phyloP scores from a whole-genome alignment of 2,888 invertebrate genomes.

The Cinara cedri region DNA sequence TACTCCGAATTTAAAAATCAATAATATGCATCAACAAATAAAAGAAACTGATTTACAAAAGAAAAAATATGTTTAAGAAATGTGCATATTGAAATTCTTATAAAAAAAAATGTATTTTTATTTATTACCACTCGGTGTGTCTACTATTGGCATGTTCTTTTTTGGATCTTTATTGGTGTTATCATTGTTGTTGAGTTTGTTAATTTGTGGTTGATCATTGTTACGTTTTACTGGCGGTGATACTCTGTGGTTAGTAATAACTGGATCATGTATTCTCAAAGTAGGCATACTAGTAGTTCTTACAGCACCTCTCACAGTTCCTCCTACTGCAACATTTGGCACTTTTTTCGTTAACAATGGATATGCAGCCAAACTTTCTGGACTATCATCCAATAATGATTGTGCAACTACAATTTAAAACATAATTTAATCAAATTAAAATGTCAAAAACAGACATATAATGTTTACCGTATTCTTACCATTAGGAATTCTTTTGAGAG shows the following conservation, averaged over 20 bases:
- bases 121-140: conserved; percentile 34
- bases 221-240: conserved; percentile 47
- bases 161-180: conserved; percentile 22
- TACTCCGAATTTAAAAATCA: too few species aligned
- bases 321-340: conserved; percentile 5
- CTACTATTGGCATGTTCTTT: conserved; percentile 31
- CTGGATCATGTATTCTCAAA: conserved; percentile 32
- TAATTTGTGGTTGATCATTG: conserved; percentile 56
- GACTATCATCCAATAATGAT: conserved; percentile 16
- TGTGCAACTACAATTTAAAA: conserved; percentile 25
- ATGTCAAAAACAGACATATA: neutral
- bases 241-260: conserved; percentile 37
- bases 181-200: conserved; percentile 40
- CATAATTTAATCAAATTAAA: conserved; percentile 16
- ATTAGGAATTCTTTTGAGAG: conserved; percentile 69
- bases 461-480: conserved; percentile 63
- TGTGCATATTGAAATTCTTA: too few species aligned
- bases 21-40: too few species aligned
- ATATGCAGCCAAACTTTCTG: conserved; percentile 44
- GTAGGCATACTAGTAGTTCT: conserved; percentile 41
- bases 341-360: conserved; percentile 52
- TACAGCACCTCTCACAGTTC: conserved; percentile 13
- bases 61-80: too few species aligned
- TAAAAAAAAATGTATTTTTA: neutral
- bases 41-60: too few species aligned